phyloP scores from a whole-genome alignment of 2,797 vertebrate species.

The Poeciliopsis turneri region DNA sequence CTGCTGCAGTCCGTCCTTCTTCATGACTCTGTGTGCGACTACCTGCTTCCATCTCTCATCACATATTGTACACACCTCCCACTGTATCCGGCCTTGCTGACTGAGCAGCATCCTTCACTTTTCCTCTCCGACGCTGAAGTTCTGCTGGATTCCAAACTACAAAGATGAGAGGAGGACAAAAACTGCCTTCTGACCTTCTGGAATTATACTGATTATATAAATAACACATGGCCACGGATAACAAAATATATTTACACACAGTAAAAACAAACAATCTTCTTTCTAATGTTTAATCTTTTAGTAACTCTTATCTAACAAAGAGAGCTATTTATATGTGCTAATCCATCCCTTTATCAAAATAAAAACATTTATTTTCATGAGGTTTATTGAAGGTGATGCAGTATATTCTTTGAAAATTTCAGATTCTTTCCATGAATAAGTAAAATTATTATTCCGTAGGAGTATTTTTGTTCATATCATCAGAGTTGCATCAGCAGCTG shows the following conservation, averaged over 20 bases:
- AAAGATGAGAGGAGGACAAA: slow-evolving; percentile 3
- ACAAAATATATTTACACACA: neutral
- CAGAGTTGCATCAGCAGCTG: neutral
- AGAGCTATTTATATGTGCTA: neutral
- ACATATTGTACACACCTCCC: slow-evolving; percentile 38
- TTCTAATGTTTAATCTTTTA: neutral
- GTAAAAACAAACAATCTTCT: neutral
- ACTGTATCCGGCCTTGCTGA: slow-evolving; percentile 53
- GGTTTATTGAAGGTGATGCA: neutral
- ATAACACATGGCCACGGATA: slow-evolving; percentile 14
- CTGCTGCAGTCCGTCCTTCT: slow-evolving; percentile 37
- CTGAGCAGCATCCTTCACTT: slow-evolving; percentile 53
- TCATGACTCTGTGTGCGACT: slow-evolving; percentile 29
- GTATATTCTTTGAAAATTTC: neutral
- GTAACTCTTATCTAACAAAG: neutral
- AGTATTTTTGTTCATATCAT: neutral
- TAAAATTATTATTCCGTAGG: neutral
- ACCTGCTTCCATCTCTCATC: slow-evolving; percentile 53
- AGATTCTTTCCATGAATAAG: neutral
- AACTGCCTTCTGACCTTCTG: slow-evolving; percentile 18
- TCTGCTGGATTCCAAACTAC: slow-evolving; percentile 21
- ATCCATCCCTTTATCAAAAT: neutral
- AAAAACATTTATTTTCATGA: neutral
- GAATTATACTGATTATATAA: slow-evolving; percentile 32
- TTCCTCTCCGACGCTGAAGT: slow-evolving; percentile 10